A percentile compares a stretch with the other conserved stretches of the same genome.
Evolutionary conservation across 2,888 invertebrate species (phyloP).

Genomic region (Rosalia funebris): DNA sequence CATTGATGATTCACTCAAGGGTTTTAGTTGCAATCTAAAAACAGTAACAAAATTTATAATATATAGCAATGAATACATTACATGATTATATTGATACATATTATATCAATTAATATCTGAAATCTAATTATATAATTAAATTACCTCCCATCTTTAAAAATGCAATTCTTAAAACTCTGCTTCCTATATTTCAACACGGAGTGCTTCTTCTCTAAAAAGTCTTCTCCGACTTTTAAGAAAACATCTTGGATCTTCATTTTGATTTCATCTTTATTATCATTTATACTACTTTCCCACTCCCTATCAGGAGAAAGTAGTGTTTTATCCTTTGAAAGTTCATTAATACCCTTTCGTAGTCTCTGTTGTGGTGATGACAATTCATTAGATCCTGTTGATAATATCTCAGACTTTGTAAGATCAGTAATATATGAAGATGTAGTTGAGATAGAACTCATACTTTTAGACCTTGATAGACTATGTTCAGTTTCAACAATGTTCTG

Average conservation of each 20-base stretch:
- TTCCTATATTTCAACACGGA: conserved; percentile 41
- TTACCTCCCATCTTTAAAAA: conserved; percentile 66
- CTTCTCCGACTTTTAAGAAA: conserved; percentile 62
- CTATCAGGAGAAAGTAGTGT: conserved; percentile 40
- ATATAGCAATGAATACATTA: no score
- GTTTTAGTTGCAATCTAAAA: conserved; percentile 50
- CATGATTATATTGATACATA: no score
- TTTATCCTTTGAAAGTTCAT: conserved; percentile 45
- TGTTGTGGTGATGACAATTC: conserved; percentile 27
- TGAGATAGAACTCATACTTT: conserved; percentile 35
- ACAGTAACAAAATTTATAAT: no score
- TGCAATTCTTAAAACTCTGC: conserved; percentile 66
- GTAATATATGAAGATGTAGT: conserved; percentile 42
- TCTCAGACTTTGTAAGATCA: conserved; percentile 38
- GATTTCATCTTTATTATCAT: conserved; percentile 49
- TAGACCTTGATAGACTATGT: conserved; percentile 15
- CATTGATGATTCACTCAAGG: conserved; percentile 48
- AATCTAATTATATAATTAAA: no score
- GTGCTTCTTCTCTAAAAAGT: conserved; percentile 56
- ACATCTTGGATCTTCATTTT: conserved; percentile 65
- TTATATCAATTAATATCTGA: no score
- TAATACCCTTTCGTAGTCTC: conserved; percentile 38
- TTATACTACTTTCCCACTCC: conserved; percentile 34
- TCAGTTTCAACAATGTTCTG: conserved; percentile 25
- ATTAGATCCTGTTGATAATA: conserved; percentile 36